Evolutionary conservation across 2,797 vertebrate genomes (phyloP).

Genomic region (Siniperca scherzeri): DNA sequence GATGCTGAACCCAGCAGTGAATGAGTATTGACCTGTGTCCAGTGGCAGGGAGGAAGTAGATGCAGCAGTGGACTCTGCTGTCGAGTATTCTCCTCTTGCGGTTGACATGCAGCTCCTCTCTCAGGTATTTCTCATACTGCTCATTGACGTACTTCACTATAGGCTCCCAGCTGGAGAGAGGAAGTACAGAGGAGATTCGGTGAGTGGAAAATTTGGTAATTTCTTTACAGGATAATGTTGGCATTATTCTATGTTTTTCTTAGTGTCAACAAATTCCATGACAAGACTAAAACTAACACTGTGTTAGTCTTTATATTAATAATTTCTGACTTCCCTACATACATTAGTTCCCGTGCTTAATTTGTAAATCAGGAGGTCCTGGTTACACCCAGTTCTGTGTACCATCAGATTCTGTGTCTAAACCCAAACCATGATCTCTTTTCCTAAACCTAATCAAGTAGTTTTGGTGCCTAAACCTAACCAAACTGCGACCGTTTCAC

Average conservation of each 20-base stretch:
- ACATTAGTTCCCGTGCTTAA: too few species aligned
- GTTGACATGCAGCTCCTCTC: conserved; percentile 94
- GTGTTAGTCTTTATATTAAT: too few species aligned
- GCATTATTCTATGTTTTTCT: neutral
- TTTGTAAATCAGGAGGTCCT: too few species aligned
- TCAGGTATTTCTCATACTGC: conserved; percentile 94
- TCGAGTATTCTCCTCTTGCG: conserved; percentile 94
- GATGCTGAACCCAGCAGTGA: neutral
- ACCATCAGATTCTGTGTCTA: too few species aligned
- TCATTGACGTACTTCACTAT: conserved; percentile 93
- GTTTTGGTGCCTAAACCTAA: too few species aligned
- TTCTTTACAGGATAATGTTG: neutral
- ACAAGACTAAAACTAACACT: neutral
- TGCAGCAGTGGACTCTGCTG: conserved; percentile 93
- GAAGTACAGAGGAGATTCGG: neutral
- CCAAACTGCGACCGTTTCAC: too few species aligned
- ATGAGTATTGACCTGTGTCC: conserved; percentile 81
- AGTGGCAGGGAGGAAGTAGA: conserved; percentile 94
- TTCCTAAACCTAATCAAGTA: too few species aligned
- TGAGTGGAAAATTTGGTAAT: neutral
- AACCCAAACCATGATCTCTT: too few species aligned
- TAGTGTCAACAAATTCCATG: neutral
- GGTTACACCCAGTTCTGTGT: too few species aligned
- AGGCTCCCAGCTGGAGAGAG: conserved; percentile 91
- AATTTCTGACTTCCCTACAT: neutral